These are phyloP conservation scores for Petrocephalus zakoni DNA, from an alignment of 2,113 vertebrate genomes.

Conservation along the genomic window DNA sequence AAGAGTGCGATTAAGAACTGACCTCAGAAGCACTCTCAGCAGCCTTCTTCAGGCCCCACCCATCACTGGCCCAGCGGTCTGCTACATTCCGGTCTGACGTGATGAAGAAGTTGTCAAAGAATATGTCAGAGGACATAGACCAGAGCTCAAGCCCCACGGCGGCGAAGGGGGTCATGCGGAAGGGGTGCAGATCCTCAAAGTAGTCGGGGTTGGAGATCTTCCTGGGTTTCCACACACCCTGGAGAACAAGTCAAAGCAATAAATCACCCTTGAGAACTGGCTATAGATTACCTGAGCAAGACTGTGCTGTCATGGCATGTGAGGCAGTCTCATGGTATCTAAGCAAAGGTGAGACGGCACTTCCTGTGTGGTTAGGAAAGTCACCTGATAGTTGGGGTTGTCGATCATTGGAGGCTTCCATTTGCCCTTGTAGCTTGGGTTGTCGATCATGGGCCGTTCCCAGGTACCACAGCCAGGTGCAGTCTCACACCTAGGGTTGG, in stretches of 20 bases:
- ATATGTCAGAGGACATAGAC: slow-evolving; percentile 98
- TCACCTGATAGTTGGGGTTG: slow-evolving; percentile 95
- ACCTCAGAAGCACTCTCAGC: slow-evolving; percentile 94
- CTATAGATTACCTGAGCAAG: not conserved
- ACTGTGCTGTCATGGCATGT: not conserved
- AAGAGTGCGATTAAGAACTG: not conserved
- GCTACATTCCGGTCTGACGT: slow-evolving; percentile 75
- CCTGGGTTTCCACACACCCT: slow-evolving; percentile 96
- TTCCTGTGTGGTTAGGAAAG: not conserved
- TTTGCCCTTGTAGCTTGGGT: slow-evolving; percentile 95
- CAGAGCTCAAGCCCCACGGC: slow-evolving; percentile 93
- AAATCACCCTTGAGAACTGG: not conserved
- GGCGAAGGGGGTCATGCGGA: slow-evolving; percentile 84
- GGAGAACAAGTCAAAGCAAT: not conserved
- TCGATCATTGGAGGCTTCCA: slow-evolving; percentile 98
- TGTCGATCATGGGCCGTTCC: slow-evolving; percentile 87
- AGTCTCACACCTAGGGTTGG: slow-evolving; percentile 83
- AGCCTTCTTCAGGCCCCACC: slow-evolving; percentile 94
- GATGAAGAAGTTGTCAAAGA: slow-evolving; percentile 97
- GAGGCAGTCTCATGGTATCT: not conserved
- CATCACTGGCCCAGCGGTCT: slow-evolving; percentile 83
- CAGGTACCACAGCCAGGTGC: slow-evolving; percentile 88
- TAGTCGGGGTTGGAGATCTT: slow-evolving; percentile 90
- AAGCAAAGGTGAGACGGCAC: not conserved
- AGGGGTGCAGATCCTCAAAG: slow-evolving; percentile 93